Percentiles rank a stretch among this genome's conserved stretches.
Evolutionary conservation across 1,140 invertebrate genomes (phyloP).

Genomic region (Apis laboriosa): DNA sequence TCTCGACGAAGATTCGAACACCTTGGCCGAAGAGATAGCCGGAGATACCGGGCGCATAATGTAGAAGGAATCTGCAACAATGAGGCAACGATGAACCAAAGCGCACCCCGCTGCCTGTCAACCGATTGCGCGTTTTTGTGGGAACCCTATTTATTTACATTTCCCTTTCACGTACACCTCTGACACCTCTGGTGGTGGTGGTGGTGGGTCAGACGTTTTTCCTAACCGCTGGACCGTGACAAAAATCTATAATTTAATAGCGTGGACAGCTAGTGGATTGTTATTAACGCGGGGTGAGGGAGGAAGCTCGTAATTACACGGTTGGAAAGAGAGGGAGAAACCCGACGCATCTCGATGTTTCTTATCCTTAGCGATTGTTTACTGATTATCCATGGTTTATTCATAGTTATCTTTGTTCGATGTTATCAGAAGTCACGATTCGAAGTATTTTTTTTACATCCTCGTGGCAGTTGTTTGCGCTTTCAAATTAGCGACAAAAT

Average conservation of each 20-base stretch:
- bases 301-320: background rate
- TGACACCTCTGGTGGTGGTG: conserved; percentile 38
- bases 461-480: too few relatives aligned
- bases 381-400: too few relatives aligned
- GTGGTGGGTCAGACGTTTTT: conserved; percentile 56
- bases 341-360: too few relatives aligned
- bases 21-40: conserved; percentile 44
- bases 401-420: too few relatives aligned
- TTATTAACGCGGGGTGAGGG: conserved; percentile 10
- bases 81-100: conserved; percentile 68
- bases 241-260: conserved; percentile 50
- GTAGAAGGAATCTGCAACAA: conserved; percentile 70
- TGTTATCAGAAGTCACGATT: too few relatives aligned
- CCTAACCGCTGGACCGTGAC: conserved; percentile 24
- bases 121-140: conserved; percentile 61
- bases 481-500: too few relatives aligned
- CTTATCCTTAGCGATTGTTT: too few relatives aligned
- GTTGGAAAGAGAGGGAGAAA: background rate
- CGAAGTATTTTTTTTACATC: too few relatives aligned
- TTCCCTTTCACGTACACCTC: conserved; percentile 55
- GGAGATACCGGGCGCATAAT: conserved; percentile 56
- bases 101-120: conserved; percentile 61
- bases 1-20: conserved; percentile 1
- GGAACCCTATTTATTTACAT: conserved; percentile 68
- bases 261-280: background rate